Evolutionary conservation across 2,888 invertebrate species (phyloP).

Genomic region (Pinctada fucata): DNA sequence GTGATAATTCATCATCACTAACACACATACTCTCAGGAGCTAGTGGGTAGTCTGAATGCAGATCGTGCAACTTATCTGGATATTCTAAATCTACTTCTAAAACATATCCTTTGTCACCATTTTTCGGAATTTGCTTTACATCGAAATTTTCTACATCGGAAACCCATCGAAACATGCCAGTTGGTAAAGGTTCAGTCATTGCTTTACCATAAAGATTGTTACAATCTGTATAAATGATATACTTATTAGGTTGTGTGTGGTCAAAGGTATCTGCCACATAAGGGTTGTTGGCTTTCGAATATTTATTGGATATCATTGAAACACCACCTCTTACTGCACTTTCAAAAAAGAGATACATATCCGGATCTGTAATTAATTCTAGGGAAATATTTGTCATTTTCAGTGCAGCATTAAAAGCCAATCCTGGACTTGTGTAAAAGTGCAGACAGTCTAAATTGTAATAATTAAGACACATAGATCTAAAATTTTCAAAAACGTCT

Average conservation of each 20-base stretch:
- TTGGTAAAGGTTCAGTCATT: conserved; percentile 14
- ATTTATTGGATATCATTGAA: conserved; percentile 13
- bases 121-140: background rate
- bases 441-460: conserved; percentile 49
- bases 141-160: conserved; percentile 2
- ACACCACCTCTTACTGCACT: conserved; percentile 15
- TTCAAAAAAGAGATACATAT: conserved; percentile 52
- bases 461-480: background rate
- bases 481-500: conserved; percentile 28
- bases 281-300: conserved; percentile 14
- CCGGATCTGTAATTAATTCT: conserved; percentile 59
- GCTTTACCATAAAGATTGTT: conserved; percentile 26
- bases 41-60: conserved; percentile 8
- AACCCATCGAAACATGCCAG: conserved; percentile 8
- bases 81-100: conserved; percentile 25
- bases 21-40: background rate
- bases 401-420: conserved; percentile 67
- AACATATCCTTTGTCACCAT: conserved; percentile 19
- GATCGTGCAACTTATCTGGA: conserved; percentile 12
- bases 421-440: conserved; percentile 64
- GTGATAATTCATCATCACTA: conserved; percentile 16
- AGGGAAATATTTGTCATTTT: conserved; percentile 57
- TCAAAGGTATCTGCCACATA: background rate
- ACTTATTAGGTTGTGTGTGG: background rate
- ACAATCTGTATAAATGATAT: conserved; percentile 6